Evolutionary conservation across 2,888 invertebrate genomes (phyloP), one percentile per base, ranked within the genome.

Genomic region (Monopis laevigella): DNA sequence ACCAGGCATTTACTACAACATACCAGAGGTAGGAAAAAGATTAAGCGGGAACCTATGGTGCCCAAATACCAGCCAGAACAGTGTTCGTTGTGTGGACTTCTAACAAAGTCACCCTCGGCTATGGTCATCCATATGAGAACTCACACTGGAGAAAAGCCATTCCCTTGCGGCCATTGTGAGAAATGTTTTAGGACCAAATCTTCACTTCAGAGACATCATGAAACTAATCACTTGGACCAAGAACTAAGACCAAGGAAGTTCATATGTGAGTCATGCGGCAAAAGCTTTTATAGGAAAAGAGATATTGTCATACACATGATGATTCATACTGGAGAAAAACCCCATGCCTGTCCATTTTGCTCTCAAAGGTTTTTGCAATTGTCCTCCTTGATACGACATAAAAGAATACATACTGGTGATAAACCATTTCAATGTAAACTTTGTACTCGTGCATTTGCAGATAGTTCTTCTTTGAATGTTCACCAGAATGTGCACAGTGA

Each of bases 61-160:
- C 30, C 30, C 17, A 16, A 34, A 10, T 26, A 45, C 6, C 61
- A 62, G 1, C 65, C 66, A 2, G 52, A 68, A 10, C 61, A 62
- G 39, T 80, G 80, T 52, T 54, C 59, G 3, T 53, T 65, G 6
- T 80, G 80, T 55, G 71, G 72, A 0, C 50, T 61, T 5, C 50
- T 68, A 44, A 51, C 62, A 0, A 51, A 48, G 1, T 64, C 70
- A 42, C 63, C 51, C 1, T 75, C 77, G 0, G 75, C 75, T 1
- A 53, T 77, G 51, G 64, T 68, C 24, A 60, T 54, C 2, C 80
- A 80, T 43, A 63, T 72, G 62, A 54, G 77, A 2, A 68, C 65
- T 0, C 80, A 80, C 42, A 75, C 78, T 0, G 77, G 75, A 0
- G 78, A 80, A 29, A 73, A 65, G 46, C 80, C 80, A 1, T 80